Conservation (phyloP, 2,113 vertebrate species). For the Propithecus coquereli region DNA sequence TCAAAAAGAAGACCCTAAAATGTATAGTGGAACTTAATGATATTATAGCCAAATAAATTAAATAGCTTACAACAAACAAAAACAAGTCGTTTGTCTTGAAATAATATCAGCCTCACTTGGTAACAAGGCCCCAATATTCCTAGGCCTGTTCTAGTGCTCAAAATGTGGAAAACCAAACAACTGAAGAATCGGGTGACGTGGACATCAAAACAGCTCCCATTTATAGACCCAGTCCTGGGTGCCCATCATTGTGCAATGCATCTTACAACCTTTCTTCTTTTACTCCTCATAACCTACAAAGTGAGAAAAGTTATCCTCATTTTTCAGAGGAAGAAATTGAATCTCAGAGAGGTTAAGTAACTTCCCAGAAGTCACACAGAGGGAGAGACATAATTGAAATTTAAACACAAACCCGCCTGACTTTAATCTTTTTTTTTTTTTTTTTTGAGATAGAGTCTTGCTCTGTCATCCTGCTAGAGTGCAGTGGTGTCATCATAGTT, state of each 20-base stretch:
- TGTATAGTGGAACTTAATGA: not conserved
- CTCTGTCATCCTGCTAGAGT: too few species aligned
- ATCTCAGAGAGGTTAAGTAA: not conserved
- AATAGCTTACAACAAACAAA: slow-evolving; percentile 22
- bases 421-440: slow-evolving; percentile 20
- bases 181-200: not conserved
- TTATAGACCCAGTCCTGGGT: not conserved
- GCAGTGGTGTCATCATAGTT: too few species aligned
- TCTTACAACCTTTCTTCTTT: not conserved
- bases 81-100: slow-evolving; percentile 1
- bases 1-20: not conserved
- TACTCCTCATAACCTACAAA: not conserved
- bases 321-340: not conserved
- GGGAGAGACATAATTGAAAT: not conserved
- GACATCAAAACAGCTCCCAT: not conserved
- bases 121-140: not conserved
- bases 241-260: not conserved
- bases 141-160: not conserved
- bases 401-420: not conserved
- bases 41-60: slow-evolving; percentile 40
- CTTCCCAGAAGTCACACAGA: not conserved
- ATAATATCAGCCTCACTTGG: not conserved
- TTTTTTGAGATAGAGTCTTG: not conserved
- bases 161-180: not conserved
- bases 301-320: not conserved